Base-by-base conservation (phyloP, 2,888 invertebrate species). In the Ormyrus thymus region DNA sequence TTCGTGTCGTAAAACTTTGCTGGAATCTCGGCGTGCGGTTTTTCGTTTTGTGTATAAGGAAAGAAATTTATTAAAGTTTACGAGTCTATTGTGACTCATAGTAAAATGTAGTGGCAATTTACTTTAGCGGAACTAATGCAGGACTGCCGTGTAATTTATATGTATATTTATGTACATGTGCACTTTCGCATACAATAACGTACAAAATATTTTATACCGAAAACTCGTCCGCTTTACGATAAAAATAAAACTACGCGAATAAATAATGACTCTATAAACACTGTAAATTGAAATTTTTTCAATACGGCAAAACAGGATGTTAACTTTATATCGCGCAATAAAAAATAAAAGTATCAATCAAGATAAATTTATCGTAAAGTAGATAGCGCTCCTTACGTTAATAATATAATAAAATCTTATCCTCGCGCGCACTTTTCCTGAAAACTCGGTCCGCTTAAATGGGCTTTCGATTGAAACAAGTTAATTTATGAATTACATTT, bases 121-220 rank as follows among this genome's bases (percentile, higher is more conserved):
- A 43, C 15, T 53, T 68, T 45, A 61, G 53, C 75, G 75, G 68
- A 76, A 76, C 76, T 62, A 50, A 68, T 76, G 15, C 48, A 11
- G 48, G 43, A 59, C 46, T 68, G 55, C 43, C 48, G 6, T 7
- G 62, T 48, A 55, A 76, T 68, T 69, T 62, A 48, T 62, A 69
- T 75, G 29, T 29, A 4, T 29, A 68, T 61, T 68, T 68, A 61
- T 68, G 55, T 59, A 10, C 45, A 51, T 13, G 29, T 13, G 29
- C 46, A 62, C 15, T 51, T 76, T 53, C 11, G n/a, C 9, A 10
- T 53, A 53, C 51, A 29, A 29, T 29, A 29, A 29, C 29, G 4
- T 29, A 56, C 46, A 68, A 68, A 68, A 56, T 13, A 13, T 10
- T 68, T 68, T 56, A 68, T 68, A 45, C 55, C 9, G 7, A 7